Conservation (phyloP, 2,113 vertebrate species). For the Synodontis membranacea region DNA sequence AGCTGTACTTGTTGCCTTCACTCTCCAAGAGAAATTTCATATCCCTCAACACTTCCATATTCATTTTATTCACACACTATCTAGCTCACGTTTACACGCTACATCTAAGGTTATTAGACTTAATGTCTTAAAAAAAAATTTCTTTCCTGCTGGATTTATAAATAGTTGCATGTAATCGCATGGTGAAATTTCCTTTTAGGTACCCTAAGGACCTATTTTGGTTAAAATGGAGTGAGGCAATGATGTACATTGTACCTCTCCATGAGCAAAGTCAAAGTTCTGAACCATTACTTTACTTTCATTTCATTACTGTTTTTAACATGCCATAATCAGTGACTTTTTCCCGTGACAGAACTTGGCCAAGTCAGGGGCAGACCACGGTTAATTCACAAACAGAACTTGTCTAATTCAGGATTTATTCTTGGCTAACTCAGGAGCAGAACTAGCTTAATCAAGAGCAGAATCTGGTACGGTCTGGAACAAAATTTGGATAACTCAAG, state of each 20-base stretch:
- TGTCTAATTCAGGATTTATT: too few species aligned
- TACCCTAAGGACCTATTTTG: neutral
- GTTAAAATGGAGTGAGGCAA: neutral
- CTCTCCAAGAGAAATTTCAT: conserved; percentile 24
- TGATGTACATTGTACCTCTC: neutral
- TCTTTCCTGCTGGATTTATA: neutral
- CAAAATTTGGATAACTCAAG: neutral
- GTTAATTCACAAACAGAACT: neutral
- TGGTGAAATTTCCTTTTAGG: neutral
- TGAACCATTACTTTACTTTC: neutral
- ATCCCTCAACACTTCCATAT: neutral
- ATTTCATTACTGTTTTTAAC: neutral
- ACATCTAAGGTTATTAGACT: neutral
- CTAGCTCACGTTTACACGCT: neutral
- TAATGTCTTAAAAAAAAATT: neutral
- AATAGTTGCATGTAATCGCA: neutral
- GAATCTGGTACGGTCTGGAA: neutral
- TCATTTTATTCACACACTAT: neutral
- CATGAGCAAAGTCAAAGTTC: neutral
- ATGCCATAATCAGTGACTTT: neutral
- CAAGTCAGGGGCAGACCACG: neutral
- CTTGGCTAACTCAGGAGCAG: too few species aligned
- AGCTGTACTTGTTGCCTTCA: conserved; percentile 31
- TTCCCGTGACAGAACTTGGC: neutral
- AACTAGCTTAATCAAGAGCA: too few species aligned